Base-by-base conservation (phyloP, 2,113 vertebrate species). In the Pleuronectes platessa region DNA sequence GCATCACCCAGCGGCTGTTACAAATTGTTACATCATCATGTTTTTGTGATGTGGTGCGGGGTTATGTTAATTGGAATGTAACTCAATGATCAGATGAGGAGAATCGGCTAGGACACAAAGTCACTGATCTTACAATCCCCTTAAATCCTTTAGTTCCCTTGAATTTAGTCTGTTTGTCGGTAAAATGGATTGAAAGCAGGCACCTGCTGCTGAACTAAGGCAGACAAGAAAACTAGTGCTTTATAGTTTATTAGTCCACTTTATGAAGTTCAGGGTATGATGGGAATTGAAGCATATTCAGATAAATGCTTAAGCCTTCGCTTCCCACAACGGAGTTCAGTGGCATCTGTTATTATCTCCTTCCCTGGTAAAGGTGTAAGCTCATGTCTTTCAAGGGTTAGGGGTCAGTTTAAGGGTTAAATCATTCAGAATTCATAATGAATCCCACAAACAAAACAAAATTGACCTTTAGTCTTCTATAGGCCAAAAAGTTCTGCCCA, bases 21-120 rank as follows among this genome's bases (percentile, higher is more conserved):
- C 67, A n/a, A 12, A 67, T 14, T 8, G 42, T 78, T 83, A 13
- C 76, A 64, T 76, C 74, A 76, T 70, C 20, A 11, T 71, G 24
- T 70, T 80, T 69, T 78, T 69, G 26, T 64, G 51, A 59, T 67
- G 59, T 23, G 5, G 18, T 64, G 17, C 15, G 37, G 23, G 20
- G 55, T 59, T 3, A 0, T 9, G 11, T 31, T 75, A 54, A 74
- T 56, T 71, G 40, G 60, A 71, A 55, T 56, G 27, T 21, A 47
- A n/a, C 58, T 55, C 45, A 21, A 60, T 68, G 49, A 71, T 65
- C 62, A 66, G 15, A 75, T 78, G 23, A 58, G 58, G 61, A 65
- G n/a, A 6, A 10, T 64, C 13, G 45, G 56, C 24, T 9, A 11
- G 54, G 54, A 27, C 65, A 61, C 56, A 78, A 56, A 77, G 49